Evolutionary conservation across 2,113 vertebrate genomes (phyloP).

Genomic region (human (Homo sapiens)): DNA sequence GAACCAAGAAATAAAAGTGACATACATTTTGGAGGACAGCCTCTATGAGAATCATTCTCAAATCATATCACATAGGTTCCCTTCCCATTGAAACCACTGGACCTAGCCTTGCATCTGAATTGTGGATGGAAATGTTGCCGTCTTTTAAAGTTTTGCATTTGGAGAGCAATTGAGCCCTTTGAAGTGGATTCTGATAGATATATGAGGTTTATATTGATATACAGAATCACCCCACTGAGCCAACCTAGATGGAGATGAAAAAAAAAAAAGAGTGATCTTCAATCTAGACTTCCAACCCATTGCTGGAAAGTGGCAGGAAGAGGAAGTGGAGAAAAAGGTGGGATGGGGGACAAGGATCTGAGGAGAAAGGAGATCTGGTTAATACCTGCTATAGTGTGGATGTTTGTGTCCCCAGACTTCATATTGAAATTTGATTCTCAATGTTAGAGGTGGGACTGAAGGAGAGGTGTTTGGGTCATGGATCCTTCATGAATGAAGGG

Average conservation of each 20-base stretch:
- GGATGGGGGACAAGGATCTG: neutral
- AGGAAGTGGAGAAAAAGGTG: neutral
- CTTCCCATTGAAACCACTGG: neutral
- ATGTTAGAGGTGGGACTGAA: neutral
- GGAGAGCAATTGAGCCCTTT: neutral
- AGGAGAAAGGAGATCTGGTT: neutral
- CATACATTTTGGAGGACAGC: neutral
- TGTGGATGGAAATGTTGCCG: neutral
- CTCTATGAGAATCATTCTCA: neutral
- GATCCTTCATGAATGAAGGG: neutral
- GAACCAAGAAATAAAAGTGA: neutral
- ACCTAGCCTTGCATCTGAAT: neutral
- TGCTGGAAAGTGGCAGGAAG: neutral
- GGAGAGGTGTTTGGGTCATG: neutral
- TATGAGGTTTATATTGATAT: neutral
- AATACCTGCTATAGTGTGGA: neutral
- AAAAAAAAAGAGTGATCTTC: too few species aligned
- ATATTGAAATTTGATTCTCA: neutral
- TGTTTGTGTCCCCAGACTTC: neutral
- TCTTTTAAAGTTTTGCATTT: neutral
- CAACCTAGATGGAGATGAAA: too few species aligned
- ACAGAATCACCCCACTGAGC: neutral
- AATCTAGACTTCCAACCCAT: neutral
- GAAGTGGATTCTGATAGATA: neutral
- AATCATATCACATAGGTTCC: neutral